Conservation (phyloP, 2,888 invertebrate species). For the Protophormia terraenovae region DNA sequence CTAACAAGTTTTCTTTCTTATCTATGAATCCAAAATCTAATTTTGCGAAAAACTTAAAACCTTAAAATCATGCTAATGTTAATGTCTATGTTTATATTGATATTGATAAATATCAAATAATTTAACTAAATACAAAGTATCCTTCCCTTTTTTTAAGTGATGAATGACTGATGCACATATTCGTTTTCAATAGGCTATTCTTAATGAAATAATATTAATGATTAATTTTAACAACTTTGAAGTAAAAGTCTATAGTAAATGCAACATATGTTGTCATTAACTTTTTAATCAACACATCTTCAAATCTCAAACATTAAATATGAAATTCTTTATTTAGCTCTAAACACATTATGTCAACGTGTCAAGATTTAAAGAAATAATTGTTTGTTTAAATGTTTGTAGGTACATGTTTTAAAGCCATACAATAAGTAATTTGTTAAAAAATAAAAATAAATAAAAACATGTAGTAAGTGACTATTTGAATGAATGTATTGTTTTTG, state of each 20-base stretch:
- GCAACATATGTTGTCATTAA: slow-evolving; percentile 55
- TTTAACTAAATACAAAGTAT: too few relatives aligned
- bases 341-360: slow-evolving; percentile 49
- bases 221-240: slow-evolving; percentile 19
- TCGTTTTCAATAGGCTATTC: not conserved
- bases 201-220: slow-evolving; percentile 47
- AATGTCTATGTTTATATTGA: too few relatives aligned
- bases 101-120: too few relatives aligned
- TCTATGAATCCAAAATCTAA: too few relatives aligned
- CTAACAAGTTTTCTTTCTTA: too few relatives aligned
- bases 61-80: too few relatives aligned
- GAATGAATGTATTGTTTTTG: slow-evolving; percentile 19
- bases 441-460: too few relatives aligned
- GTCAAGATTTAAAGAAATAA: slow-evolving; percentile 40
- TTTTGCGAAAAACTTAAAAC: too few relatives aligned
- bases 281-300: slow-evolving; percentile 56
- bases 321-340: slow-evolving; percentile 23
- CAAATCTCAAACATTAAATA: slow-evolving; percentile 28
- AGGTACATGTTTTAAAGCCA: slow-evolving; percentile 14
- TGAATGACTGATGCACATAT: not conserved
- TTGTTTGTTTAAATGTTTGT: not conserved
- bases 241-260: not conserved
- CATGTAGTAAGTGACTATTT: not conserved
- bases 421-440: slow-evolving; percentile 25
- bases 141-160: slow-evolving; percentile 1